Percentiles rank a stretch among this genome's conserved stretches.
Evolutionary conservation across 1,140 invertebrate species (phyloP).

Genomic region (Thaumatotibia leucotreta): DNA sequence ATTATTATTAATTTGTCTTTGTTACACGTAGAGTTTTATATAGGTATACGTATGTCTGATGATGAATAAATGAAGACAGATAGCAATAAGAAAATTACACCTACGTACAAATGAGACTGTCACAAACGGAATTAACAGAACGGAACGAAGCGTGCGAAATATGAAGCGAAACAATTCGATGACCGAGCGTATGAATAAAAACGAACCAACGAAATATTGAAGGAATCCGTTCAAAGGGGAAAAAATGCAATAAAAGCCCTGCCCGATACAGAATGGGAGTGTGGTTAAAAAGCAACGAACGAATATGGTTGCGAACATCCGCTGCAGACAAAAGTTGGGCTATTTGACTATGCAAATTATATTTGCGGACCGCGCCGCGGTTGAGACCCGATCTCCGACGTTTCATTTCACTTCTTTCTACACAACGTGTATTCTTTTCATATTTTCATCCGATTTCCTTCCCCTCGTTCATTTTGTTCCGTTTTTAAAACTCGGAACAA

Average conservation of each 20-base stretch:
- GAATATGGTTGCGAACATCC: slow-evolving; percentile 73
- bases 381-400: slow-evolving; percentile 62
- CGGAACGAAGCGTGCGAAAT: slow-evolving; percentile 44
- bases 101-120: neutral
- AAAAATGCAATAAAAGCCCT: slow-evolving; percentile 74
- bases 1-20: neutral
- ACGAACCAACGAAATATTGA: slow-evolving; percentile 73
- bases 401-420: slow-evolving; percentile 68
- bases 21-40: neutral
- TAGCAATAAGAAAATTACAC: neutral
- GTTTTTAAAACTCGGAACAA: slow-evolving; percentile 75
- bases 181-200: slow-evolving; percentile 69
- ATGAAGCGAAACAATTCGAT: slow-evolving; percentile 69
- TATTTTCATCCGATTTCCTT: slow-evolving; percentile 77
- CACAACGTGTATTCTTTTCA: slow-evolving; percentile 74
- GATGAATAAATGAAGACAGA: neutral
- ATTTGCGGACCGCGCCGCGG: slow-evolving; percentile 71
- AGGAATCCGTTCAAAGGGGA: slow-evolving; percentile 75
- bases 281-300: slow-evolving; percentile 74
- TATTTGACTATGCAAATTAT: slow-evolving; percentile 76
- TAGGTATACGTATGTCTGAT: neutral
- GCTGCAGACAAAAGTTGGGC: slow-evolving; percentile 72
- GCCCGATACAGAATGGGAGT: slow-evolving; percentile 68
- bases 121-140: slow-evolving; percentile 26
- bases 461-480: slow-evolving; percentile 72